Evolutionary conservation across 2,113 vertebrate genomes (phyloP), one percentile per base, ranked within the genome.

Genomic region (Osmerus eperlanus): DNA sequence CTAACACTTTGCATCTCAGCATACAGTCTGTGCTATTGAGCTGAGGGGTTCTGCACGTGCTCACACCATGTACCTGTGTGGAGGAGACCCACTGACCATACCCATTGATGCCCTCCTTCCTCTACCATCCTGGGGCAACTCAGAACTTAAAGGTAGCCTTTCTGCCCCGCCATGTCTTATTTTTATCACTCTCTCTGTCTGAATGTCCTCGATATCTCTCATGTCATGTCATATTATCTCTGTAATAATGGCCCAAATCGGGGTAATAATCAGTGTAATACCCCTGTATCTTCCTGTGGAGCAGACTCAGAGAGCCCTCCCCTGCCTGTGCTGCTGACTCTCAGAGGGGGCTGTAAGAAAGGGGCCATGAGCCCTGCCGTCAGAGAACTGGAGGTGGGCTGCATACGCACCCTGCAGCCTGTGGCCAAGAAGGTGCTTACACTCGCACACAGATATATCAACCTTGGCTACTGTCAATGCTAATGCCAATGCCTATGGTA

Each of bases 371-470:
- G 21, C 0, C 90, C 94, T 0, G 94, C 91, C 29, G 76, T 83
- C 63, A 84, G 94, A 4, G 90, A 95, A 72, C 86, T 98, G 79
- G 88, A 87, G 2, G 88, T 98, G 3, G 96, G 97, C 83, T 95
- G 92, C 41, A 92, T 97, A 54, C 75, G 74, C 9, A 85, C 91
- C 62, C 59, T 86, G 32, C 88, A 80, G 67, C 63, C 83, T 18
- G 69, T 84, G 0, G 19, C 72, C 0, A 96, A 93, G 84, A 96
- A 96, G 94, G 96, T 98, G 88, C 41, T 12, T 47, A 47, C 41
- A 47, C 41, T 47, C 41, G 12, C 41, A 47, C 9, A 47, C 41
- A 47, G 1, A 41, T 41, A 7, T 41, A 0, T 47, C 9, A 12
- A 47, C 8, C 1, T 16, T 21, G 23, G 21, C 25, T 28, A 15